Conservation (phyloP, 92 coral and sea anemone species). For the Epizoanthus illoricatus region DNA sequence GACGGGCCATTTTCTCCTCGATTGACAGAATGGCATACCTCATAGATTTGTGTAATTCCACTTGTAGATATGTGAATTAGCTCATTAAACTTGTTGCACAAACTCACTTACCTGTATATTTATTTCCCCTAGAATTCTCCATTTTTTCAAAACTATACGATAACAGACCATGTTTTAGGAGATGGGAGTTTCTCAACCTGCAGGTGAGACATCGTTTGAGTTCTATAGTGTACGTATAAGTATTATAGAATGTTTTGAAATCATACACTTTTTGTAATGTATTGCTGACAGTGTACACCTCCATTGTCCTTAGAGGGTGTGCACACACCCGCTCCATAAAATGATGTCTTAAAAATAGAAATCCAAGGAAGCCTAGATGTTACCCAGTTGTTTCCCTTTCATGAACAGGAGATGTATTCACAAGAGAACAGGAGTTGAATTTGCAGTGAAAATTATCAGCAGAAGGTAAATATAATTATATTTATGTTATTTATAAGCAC, state of each 20-base stretch:
- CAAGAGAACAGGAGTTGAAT: slow-evolving; percentile 76
- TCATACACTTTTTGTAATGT: too few relatives aligned
- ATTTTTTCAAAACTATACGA: slow-evolving; percentile 87
- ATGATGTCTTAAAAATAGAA: neutral
- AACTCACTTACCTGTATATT: neutral
- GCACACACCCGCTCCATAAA: neutral
- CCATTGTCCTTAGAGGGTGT: too few relatives aligned
- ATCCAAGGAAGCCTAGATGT: neutral
- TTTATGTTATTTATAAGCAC: neutral
- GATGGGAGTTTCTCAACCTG: slow-evolving; percentile 99
- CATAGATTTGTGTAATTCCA: too few relatives aligned
- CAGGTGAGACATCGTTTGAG: slow-evolving; percentile 53
- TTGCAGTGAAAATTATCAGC: slow-evolving; percentile 93
- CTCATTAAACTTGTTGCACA: too few relatives aligned
- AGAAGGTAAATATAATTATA: slow-evolving; percentile 61
- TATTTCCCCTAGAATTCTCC: slow-evolving; percentile 75
- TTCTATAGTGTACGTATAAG: neutral
- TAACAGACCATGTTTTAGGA: slow-evolving; percentile 94
- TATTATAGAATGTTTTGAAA: too few relatives aligned
- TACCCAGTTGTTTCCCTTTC: neutral
- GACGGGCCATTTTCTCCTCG: too few relatives aligned
- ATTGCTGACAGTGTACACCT: too few relatives aligned
- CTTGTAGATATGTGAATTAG: too few relatives aligned
- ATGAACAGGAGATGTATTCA: slow-evolving; percentile 81
- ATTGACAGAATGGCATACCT: too few relatives aligned